These are phyloP conservation scores for Caenorhabditis sp. DNA, from an alignment of 2,888 invertebrate species.

Conservation along the genomic window DNA sequence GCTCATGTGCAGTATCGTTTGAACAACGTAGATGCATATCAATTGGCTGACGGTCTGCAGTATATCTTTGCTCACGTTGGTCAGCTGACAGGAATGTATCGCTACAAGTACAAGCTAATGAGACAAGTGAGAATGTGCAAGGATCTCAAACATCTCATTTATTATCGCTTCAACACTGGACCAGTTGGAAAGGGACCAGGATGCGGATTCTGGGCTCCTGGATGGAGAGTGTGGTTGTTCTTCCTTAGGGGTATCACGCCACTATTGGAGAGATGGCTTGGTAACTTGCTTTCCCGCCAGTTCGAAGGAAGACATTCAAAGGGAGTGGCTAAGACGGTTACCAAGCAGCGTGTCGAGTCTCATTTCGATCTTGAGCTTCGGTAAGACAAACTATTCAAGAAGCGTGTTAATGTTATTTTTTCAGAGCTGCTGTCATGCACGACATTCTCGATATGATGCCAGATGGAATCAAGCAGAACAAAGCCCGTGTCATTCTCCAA, in stretches of 20 bases:
- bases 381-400: constrained; percentile 71
- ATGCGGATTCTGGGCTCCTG: constrained; percentile 85
- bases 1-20: constrained; percentile 97
- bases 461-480: constrained; percentile 99
- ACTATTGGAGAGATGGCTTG: constrained; percentile 97
- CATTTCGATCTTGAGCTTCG: constrained; percentile 99
- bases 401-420: constrained; percentile 17
- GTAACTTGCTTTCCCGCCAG: constrained; percentile 97
- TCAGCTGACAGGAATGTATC: constrained; percentile 99
- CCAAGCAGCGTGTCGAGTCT: constrained; percentile 98
- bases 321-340: constrained; percentile 98
- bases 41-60: constrained; percentile 97
- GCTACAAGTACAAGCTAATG: constrained; percentile 85
- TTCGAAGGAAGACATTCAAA: constrained; percentile 99
- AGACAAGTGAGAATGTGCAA: constrained; percentile 93
- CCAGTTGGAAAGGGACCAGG: constrained; percentile 83
- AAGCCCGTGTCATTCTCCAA: constrained; percentile 97
- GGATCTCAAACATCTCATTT: constrained; percentile 98
- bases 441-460: constrained; percentile 99
- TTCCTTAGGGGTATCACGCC: constrained; percentile 99
- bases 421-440: constrained; percentile 86
- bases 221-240: constrained; percentile 99
- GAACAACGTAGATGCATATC: constrained; percentile 99
- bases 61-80: constrained; percentile 99
- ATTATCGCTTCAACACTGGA: constrained; percentile 88